Evolutionary conservation across 1,140 invertebrate species (phyloP).

Genomic region (Hyles vespertilio): DNA sequence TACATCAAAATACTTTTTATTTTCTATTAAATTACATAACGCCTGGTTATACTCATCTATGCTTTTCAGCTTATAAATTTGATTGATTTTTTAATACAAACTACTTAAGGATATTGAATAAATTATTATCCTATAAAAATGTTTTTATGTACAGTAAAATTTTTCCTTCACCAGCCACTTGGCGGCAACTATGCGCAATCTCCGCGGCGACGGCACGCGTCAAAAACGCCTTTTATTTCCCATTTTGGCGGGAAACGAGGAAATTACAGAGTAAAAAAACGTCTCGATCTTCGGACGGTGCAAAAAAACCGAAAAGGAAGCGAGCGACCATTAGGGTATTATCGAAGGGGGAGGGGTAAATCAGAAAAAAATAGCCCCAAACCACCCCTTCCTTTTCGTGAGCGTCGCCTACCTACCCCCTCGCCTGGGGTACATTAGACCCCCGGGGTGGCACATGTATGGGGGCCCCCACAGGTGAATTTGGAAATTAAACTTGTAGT

Average conservation of each 20-base stretch:
- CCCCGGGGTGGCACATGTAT: constrained; percentile 57
- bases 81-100: too few relatives aligned
- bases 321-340: constrained; percentile 73
- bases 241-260: constrained; percentile 61
- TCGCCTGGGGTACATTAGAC: constrained; percentile 55
- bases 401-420: constrained; percentile 56
- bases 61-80: too few relatives aligned
- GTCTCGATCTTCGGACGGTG: constrained; percentile 67
- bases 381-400: constrained; percentile 72
- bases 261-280: constrained; percentile 72
- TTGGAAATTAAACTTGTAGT: constrained; percentile 70
- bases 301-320: constrained; percentile 73
- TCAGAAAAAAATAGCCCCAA: constrained; percentile 69
- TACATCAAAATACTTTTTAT: too few relatives aligned
- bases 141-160: too few relatives aligned
- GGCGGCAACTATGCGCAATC: background rate
- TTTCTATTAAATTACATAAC: too few relatives aligned
- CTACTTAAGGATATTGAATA: too few relatives aligned
- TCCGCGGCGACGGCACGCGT: background rate
- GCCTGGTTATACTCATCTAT: too few relatives aligned
- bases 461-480: constrained; percentile 67
- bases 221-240: constrained; percentile 53
- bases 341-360: constrained; percentile 70
- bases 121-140: background rate
- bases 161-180: too few relatives aligned